phyloP scores from a whole-genome alignment of 2,888 invertebrate genomes.

The Latheticus oryzae region DNA sequence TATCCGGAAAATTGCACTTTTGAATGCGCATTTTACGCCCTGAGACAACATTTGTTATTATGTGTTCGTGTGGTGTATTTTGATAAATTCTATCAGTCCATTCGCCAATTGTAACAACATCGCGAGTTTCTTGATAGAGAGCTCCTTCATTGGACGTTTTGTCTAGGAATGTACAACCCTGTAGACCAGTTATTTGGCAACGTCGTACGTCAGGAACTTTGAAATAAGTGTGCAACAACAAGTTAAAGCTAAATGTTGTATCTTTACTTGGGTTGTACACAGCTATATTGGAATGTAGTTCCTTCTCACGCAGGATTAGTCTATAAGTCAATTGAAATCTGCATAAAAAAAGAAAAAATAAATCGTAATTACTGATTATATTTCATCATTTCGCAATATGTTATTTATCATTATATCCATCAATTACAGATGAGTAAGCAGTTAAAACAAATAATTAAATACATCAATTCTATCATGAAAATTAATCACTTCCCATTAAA shows the following conservation, averaged over 20 bases:
- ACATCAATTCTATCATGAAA: too few relatives aligned
- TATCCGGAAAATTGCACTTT: slow-evolving; percentile 95
- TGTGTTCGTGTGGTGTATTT: slow-evolving; percentile 92
- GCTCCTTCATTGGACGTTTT: slow-evolving; percentile 83
- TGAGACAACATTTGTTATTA: slow-evolving; percentile 92
- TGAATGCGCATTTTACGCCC: slow-evolving; percentile 92
- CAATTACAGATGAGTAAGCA: slow-evolving; percentile 17
- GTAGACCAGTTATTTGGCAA: slow-evolving; percentile 92
- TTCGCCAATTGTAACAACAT: slow-evolving; percentile 89
- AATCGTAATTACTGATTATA: too few relatives aligned
- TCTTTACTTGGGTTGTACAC: slow-evolving; percentile 95
- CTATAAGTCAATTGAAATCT: slow-evolving; percentile 94
- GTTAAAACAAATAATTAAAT: too few relatives aligned
- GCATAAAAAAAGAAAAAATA: slow-evolving; percentile 42
- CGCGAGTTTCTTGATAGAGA: slow-evolving; percentile 89
- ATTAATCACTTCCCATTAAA: background rate
- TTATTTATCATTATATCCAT: slow-evolving; percentile 14
- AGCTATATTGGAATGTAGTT: slow-evolving; percentile 92
- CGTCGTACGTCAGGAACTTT: slow-evolving; percentile 94
- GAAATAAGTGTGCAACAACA: slow-evolving; percentile 94
- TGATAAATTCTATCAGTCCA: slow-evolving; percentile 96
- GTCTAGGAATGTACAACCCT: slow-evolving; percentile 81
- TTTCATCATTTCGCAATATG: background rate
- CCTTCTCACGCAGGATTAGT: slow-evolving; percentile 89
- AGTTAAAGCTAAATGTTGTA: slow-evolving; percentile 89